Evolutionary conservation across 2,888 invertebrate genomes (phyloP), one percentile per base, ranked within the genome.

Genomic region (Rugalucina vietnamica): DNA sequence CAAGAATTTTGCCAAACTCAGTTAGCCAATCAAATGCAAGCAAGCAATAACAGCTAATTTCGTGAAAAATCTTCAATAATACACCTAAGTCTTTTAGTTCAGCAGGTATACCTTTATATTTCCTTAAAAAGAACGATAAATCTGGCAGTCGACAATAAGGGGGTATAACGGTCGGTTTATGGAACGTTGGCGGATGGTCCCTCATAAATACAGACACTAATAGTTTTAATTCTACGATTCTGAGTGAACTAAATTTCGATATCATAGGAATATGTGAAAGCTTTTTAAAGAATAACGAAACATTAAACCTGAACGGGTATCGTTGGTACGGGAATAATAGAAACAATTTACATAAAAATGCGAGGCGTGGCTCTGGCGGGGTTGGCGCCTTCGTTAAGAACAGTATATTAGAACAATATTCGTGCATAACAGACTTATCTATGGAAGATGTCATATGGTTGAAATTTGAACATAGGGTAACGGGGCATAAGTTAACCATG

Each of bases 131-230:
- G 18, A 34, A 32, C 21, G 65, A n/a, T 1, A 65, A 65, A 1
- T 1, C 34, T 5, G 34, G 34, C 18, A 65, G 21, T 12, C 65
- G 34, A 1, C 65, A 34, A 65, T 72, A 72, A 49, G 43, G 72
- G 49, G 43, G 72, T 72, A 72, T 72, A 72, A 39, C 24, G 72
- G 43, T 72, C 29, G 43, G 72, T n/a, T 21, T 72, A n/a, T 72
- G 72, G 72, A 72, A 72, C 29, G 72, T 72, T 5, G 43, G 72
- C n/a, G 72, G 72, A 43, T 72, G 72, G 72, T 72, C 72, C 43
- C 72, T 43, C 21, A 39, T 49, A 3, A 29, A 72, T n/a, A 39
- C 37, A 4, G 72, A 72, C 18, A 12, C 39, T 10, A n/a, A 49
- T 43, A 39, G 34, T 72, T 72, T 72, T 43, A 39, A 29, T 21